Evolutionary conservation across 1,140 invertebrate genomes (phyloP), one percentile per base, ranked within the genome.

Genomic region (Mycetomoellerius zeteki): DNA sequence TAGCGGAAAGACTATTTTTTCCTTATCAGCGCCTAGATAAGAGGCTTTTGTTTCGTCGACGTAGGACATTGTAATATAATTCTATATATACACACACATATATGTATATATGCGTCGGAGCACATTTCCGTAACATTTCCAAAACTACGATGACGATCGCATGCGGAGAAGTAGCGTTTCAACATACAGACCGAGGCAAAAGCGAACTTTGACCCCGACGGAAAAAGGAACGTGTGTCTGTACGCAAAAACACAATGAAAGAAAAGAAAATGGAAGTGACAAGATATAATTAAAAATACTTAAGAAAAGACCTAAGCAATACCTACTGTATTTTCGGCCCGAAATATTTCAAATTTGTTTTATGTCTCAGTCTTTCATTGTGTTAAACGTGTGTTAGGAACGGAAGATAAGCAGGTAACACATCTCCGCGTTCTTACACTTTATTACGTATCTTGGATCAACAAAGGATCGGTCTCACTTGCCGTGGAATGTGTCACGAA

Each of bases 371-470:
- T 6, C 27, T 54, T 33, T 84, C 62, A 14, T 75, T 50, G 37
- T 60, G 67, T 62, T 14, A 24, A 67, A 30, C 19, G 62, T 86
- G 78, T n/a, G 84, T 87, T 88, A 86, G 86, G 86, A 90, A 90
- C 89, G 85, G 58, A n/a, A 92, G 92, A 93, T 92, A 93, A 92
- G 86, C 52, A 84, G 78, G 88, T 85, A 82, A 90, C 80, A 37
- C 64, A 24, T 62, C 47, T 24, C 56, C 65, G 60, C 52, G 65
- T 69, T 85, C 58, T 91, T 86, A 82, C 58, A 87, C 86, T 86
- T 84, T 89, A 86, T 90, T 92, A 89, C 91, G 85, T 94, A 94
- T 94, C 93, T 94, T 93, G 87, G 84, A 86, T 88, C 88, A 94
- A 94, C 93, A 94, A 93, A 93, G 93, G 93, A 91, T 92, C 86